Evolutionary conservation across 2,113 vertebrate species (phyloP).

Genomic region (Lanius collurio): DNA sequence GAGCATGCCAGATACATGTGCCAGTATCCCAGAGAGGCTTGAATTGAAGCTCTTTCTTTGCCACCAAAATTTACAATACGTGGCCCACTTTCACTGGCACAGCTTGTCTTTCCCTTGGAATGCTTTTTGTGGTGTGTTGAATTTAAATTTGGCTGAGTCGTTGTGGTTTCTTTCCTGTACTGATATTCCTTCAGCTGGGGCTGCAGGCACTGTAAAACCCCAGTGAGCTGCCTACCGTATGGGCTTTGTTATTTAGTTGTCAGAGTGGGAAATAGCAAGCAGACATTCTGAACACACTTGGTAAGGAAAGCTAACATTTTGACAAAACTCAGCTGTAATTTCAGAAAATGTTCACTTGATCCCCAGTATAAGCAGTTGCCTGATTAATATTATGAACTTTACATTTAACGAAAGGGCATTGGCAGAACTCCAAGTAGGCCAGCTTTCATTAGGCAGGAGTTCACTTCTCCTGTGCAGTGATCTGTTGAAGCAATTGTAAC

Average conservation of each 20-base stretch:
- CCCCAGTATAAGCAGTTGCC: conserved; percentile 49
- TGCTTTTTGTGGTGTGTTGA: not conserved
- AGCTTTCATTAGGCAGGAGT: conserved; percentile 70
- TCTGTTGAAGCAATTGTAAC: conserved; percentile 75
- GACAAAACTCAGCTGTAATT: conserved; percentile 43
- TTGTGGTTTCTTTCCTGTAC: not conserved
- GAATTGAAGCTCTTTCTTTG: not conserved
- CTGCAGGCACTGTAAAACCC: not conserved
- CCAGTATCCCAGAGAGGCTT: conserved; percentile 16
- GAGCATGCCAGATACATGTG: not conserved
- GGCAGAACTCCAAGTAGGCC: conserved; percentile 49
- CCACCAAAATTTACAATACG: conserved; percentile 20
- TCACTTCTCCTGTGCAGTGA: conserved; percentile 74
- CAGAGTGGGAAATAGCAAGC: not conserved
- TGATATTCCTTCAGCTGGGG: not conserved
- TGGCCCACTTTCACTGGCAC: conserved; percentile 19
- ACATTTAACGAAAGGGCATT: conserved; percentile 65
- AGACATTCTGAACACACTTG: not conserved
- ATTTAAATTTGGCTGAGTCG: not conserved
- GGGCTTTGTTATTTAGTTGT: not conserved
- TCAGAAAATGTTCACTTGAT: conserved; percentile 48
- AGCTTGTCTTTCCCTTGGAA: not conserved
- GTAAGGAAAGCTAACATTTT: conserved; percentile 34
- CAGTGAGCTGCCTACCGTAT: not conserved
- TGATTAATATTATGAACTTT: conserved; percentile 75